Base-by-base conservation (phyloP, 1,140 invertebrate species). In the Scaptomyza graminum region DNA sequence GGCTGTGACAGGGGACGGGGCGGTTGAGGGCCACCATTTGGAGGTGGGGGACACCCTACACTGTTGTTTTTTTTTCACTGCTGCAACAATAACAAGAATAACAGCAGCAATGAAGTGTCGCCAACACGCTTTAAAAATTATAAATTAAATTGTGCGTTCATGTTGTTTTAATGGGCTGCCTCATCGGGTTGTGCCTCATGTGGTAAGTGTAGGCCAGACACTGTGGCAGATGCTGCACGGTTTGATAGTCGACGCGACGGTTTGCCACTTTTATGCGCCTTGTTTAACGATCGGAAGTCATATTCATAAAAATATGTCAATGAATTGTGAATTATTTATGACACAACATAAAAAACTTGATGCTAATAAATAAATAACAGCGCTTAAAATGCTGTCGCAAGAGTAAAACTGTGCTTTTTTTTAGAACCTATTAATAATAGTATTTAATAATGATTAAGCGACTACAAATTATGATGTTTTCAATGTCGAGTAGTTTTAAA, bases 241-340 rank as follows among this genome's bases (percentile, higher is more conserved):
- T 8, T 47, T 37, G 66, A 62, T 62, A 71, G 75, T 79, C 74
- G 66, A 61, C 79, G 56, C 74, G 66, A 61, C 79, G 56, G 68
- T 74, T 74, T 50, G 70, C 60, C 49, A 61, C 57, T 81, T 87
- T 87, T 82, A 80, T 83, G 62, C 64, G 83, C 79, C 82, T 88
- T 88, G 83, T 88, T 87, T 88, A 88, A 88, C 73, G 83, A 88
- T 88, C 83, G 83, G 83, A 88, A 88, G 83, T 88, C 81, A 88
- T 88, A 88, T 88, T 88, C 83, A 88, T 88, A 88, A 88, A 88
- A 88, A 88, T 88, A 88, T 88, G 83, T 88, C 83, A 88, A 88
- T 88, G 79, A 88, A 88, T 88, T 88, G 83, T 88, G 76, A 88
- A 88, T 88, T 83, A 88, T 88, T 88, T 88, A 88, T 88, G 84